Base-by-base conservation (phyloP, 2,113 vertebrate species). In the Dipodomys merriami region DNA sequence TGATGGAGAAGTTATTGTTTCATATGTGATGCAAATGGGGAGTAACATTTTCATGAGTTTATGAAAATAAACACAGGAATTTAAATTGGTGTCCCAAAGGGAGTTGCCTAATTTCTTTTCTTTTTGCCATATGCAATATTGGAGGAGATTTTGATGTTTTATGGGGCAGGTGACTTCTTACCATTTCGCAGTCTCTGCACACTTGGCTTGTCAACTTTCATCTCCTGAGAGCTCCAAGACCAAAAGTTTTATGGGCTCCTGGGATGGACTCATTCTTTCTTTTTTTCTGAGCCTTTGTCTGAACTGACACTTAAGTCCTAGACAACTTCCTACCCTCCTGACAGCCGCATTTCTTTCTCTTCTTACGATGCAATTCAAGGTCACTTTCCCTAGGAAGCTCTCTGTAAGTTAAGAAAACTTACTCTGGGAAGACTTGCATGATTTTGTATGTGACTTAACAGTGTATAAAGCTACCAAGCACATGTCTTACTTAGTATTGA, bases 11-110 rank as follows among this genome's bases (percentile, higher is more conserved):
- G 77, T 12, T 62, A 83, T 85, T 79, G n/a, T 53, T 82, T 80
- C 83, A 6, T 49, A 44, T 30, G 1, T 74, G 85, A 85, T 84
- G 22, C 53, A 27, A 80, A 27, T 11, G 67, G 44, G 73, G 67
- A 10, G 6, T 10, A 69, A 60, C 57, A 3, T 87, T 76, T 77
- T 65, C 35, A 62, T 74, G 33, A 49, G 60, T 82, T 93, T 91
- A 60, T 85, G 84, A 88, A 44, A 30, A 88, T 79, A 85, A 84
- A 91, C 53, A 78, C 30, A 92, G 13, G 53, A 79, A 64, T 84
- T 81, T 39, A 80, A 89, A 77, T 53, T 86, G 29, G 29, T 19
- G 12, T 84, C 71, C 73, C 69, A 60, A 46, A 44, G 53, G 20
- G 27, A 12, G 72, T 65, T 29, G 22, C 57, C 74, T 91, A 4